Evolutionary conservation across 2,797 vertebrate genomes (phyloP).

Genomic region (Sebastes taczanowskii): DNA sequence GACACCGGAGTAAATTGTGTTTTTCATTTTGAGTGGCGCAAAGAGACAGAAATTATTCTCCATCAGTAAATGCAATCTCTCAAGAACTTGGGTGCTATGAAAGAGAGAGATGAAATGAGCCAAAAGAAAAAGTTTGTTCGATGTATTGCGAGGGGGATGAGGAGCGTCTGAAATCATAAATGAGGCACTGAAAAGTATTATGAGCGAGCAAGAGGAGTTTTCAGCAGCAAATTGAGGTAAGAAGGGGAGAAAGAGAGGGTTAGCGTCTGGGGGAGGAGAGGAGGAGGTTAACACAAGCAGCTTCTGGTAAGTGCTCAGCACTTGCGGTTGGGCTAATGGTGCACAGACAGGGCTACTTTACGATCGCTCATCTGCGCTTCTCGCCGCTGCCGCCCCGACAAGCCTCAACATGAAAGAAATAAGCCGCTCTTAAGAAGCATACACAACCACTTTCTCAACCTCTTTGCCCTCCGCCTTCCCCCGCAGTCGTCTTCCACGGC

Average conservation of each 20-base stretch:
- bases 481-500: background rate
- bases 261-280: background rate
- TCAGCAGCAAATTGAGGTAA: slow-evolving; percentile 4
- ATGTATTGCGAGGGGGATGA: background rate
- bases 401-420: slow-evolving; percentile 52
- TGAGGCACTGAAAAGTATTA: slow-evolving; percentile 28
- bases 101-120: slow-evolving; percentile 16
- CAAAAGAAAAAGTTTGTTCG: slow-evolving; percentile 25
- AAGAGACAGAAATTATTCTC: slow-evolving; percentile 43
- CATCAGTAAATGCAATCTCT: slow-evolving; percentile 32
- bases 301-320: slow-evolving; percentile 74
- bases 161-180: slow-evolving; percentile 23
- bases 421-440: slow-evolving; percentile 25
- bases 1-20: slow-evolving; percentile 19
- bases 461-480: background rate
- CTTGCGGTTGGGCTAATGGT: slow-evolving; percentile 71
- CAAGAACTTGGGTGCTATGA: slow-evolving; percentile 5
- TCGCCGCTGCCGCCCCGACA: slow-evolving; percentile 29
- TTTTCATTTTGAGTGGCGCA: slow-evolving; percentile 25
- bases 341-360: slow-evolving; percentile 63
- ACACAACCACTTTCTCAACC: slow-evolving; percentile 42
- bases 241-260: background rate
- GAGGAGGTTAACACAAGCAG: slow-evolving; percentile 62
- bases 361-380: slow-evolving; percentile 51
- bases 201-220: slow-evolving; percentile 15